A percentile compares a stretch with the other conserved stretches of the same genome.
Evolutionary conservation across 2,888 invertebrate species (phyloP).

Genomic region (Mantis religiosa): DNA sequence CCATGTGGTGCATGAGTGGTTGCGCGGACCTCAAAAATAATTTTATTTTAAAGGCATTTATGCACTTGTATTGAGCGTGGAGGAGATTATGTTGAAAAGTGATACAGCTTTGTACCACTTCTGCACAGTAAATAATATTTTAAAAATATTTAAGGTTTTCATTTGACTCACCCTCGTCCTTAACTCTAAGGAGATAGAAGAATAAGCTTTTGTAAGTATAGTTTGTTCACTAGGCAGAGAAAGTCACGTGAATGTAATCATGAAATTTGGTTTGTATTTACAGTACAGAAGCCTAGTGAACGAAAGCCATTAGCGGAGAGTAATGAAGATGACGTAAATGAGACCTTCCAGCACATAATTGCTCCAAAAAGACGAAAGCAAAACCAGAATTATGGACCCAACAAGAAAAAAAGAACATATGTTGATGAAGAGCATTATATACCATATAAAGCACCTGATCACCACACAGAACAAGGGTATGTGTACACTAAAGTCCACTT

Average conservation of each 20-base stretch:
- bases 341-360: conserved; percentile 55
- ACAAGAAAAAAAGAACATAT: conserved; percentile 49
- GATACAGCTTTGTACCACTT: too few relatives aligned
- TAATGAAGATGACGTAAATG: conserved; percentile 52
- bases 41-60: too few relatives aligned
- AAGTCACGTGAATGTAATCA: not conserved
- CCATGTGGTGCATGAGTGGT: too few relatives aligned
- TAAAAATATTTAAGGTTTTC: too few relatives aligned
- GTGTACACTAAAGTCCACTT: not conserved
- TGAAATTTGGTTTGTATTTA: not conserved
- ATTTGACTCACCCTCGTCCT: too few relatives aligned
- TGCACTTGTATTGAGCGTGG: too few relatives aligned
- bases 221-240: too few relatives aligned
- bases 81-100: too few relatives aligned
- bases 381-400: conserved; percentile 35
- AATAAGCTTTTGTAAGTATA: too few relatives aligned
- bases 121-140: too few relatives aligned
- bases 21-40: too few relatives aligned
- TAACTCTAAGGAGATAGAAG: too few relatives aligned
- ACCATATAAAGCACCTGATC: conserved; percentile 78
- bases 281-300: not conserved
- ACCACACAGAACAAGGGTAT: conserved; percentile 77
- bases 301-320: conserved; percentile 42
- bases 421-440: conserved; percentile 80
- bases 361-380: conserved; percentile 49